Conservation (phyloP, 2,888 invertebrate species). For the Allygus modestus region DNA sequence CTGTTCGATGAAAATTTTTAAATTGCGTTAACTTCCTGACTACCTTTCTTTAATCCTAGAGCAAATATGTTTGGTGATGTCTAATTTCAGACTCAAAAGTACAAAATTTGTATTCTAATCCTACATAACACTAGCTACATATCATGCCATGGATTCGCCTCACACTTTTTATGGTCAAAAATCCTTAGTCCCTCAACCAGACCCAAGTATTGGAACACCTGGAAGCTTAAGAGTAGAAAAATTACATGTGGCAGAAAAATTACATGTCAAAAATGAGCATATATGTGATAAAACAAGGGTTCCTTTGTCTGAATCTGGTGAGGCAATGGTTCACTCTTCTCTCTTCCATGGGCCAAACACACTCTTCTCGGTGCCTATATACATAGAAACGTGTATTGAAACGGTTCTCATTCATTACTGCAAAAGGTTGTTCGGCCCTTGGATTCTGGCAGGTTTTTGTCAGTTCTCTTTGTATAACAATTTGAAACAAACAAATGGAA, state of each 20-base stretch:
- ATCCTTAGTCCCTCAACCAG: conserved; percentile 71
- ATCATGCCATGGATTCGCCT: conserved; percentile 63
- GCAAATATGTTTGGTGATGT: neutral
- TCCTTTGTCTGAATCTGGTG: conserved; percentile 60
- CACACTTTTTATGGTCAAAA: conserved; percentile 68
- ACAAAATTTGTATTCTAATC: neutral
- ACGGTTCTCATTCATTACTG: neutral
- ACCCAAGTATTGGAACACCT: conserved; percentile 59
- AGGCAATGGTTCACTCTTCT: conserved; percentile 22
- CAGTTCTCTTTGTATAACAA: conserved; percentile 41
- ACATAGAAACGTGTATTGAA: conserved; percentile 26
- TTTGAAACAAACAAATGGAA: neutral
- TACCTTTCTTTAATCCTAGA: neutral
- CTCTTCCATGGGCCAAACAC: conserved; percentile 54
- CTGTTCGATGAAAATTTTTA: neutral
- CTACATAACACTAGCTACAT: neutral
- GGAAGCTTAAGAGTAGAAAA: conserved; percentile 51
- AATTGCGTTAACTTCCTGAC: neutral
- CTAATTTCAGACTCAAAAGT: too few species aligned
- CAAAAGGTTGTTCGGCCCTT: conserved; percentile 56
- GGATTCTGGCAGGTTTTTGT: conserved; percentile 26
- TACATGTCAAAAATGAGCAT: neutral
- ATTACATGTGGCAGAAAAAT: conserved; percentile 1
- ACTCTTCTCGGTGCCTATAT: conserved; percentile 42
- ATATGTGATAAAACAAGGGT: conserved; percentile 5